Conservation (phyloP, 2,888 invertebrate species). For the Ochropleura leucogaster region DNA sequence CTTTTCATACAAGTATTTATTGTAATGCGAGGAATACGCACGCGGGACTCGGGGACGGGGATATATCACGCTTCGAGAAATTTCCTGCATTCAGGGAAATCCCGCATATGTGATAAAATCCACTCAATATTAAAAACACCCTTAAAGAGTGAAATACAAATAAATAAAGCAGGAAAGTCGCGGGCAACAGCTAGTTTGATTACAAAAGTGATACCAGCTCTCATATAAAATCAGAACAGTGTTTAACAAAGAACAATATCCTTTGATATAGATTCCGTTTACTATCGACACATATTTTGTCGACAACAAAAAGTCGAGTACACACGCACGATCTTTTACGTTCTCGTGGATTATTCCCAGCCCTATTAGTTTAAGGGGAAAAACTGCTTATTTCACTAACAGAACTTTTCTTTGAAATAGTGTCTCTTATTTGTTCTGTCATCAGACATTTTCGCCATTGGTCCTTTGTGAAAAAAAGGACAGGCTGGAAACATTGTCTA, state of each 20-base stretch:
- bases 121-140: too few species aligned
- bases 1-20: too few species aligned
- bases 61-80: too few species aligned
- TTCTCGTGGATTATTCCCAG: constrained; percentile 15
- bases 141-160: not conserved
- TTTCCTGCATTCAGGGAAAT: too few species aligned
- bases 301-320: constrained; percentile 25
- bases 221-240: constrained; percentile 21
- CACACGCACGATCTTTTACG: constrained; percentile 9
- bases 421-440: constrained; percentile 31
- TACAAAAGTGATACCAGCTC: not conserved
- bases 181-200: not conserved
- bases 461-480: constrained; percentile 18
- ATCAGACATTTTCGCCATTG: constrained; percentile 19
- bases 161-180: not conserved
- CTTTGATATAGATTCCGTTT: constrained; percentile 27
- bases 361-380: constrained; percentile 52
- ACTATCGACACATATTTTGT: constrained; percentile 20
- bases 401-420: constrained; percentile 16
- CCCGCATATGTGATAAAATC: too few species aligned
- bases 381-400: constrained; percentile 55
- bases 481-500: not conserved
- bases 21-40: too few species aligned
- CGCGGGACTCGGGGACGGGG: too few species aligned
- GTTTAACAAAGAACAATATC: constrained; percentile 21